Evolutionary conservation across 1,140 invertebrate genomes (phyloP).

Genomic region (Panagrolaimus sp.): DNA sequence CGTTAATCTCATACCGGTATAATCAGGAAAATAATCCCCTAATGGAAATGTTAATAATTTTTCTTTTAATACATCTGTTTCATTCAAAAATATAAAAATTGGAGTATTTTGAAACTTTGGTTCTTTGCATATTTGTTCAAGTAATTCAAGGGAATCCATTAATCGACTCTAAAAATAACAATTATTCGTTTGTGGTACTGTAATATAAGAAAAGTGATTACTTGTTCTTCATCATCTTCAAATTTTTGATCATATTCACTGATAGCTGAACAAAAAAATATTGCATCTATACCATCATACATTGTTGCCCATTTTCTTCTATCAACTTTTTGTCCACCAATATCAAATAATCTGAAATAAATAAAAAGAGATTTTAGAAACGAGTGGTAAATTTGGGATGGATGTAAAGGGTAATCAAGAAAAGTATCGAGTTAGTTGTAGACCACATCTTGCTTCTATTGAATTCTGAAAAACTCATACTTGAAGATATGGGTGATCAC

Average conservation of each 20-base stretch:
- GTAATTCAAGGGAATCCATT: slow-evolving; percentile 17
- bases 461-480: no score
- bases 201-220: background rate
- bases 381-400: no score
- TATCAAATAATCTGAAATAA: slow-evolving; percentile 15
- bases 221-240: slow-evolving; percentile 14
- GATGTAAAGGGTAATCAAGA: no score
- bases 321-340: slow-evolving; percentile 15
- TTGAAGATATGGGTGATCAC: no score
- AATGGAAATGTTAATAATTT: slow-evolving; percentile 61
- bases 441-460: no score
- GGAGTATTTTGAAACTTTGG: slow-evolving; percentile 55
- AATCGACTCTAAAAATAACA: slow-evolving; percentile 4
- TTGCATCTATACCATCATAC: slow-evolving; percentile 18
- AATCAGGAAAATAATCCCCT: slow-evolving; percentile 61
- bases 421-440: no score
- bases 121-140: slow-evolving; percentile 8
- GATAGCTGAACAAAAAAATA: slow-evolving; percentile 19
- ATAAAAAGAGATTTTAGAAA: no score
- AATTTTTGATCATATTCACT: slow-evolving; percentile 22
- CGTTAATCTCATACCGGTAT: slow-evolving; percentile 33
- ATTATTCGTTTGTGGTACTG: background rate
- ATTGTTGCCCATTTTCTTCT: slow-evolving; percentile 15
- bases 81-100: slow-evolving; percentile 63
- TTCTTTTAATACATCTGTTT: slow-evolving; percentile 62